Conservation (phyloP, 92 coral and sea anemone species). For the Actinernus sp. region DNA sequence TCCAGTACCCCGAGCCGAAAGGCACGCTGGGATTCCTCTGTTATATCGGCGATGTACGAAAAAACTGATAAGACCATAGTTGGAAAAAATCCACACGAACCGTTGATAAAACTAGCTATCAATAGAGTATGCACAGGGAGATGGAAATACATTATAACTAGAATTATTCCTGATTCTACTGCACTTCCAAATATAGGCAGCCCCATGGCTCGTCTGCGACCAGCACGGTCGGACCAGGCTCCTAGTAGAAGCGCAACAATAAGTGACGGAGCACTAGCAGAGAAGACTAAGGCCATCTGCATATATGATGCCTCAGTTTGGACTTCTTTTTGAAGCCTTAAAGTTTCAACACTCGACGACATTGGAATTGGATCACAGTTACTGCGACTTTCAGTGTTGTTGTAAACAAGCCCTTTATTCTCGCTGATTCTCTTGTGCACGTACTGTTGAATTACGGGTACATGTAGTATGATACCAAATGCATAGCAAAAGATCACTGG, state of each 20-base stretch:
- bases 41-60: slow-evolving; percentile 95
- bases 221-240: slow-evolving; percentile 99
- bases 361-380: slow-evolving; percentile 78
- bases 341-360: slow-evolving; percentile 36
- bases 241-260: slow-evolving; percentile 92
- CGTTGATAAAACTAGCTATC: slow-evolving; percentile 88
- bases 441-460: slow-evolving; percentile 96
- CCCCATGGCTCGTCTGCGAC: slow-evolving; percentile 91
- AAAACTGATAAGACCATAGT: slow-evolving; percentile 92
- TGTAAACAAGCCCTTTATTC: slow-evolving; percentile 83
- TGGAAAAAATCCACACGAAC: slow-evolving; percentile 94
- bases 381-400: slow-evolving; percentile 78
- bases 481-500: slow-evolving; percentile 98
- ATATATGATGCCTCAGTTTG: slow-evolving; percentile 93
- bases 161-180: slow-evolving; percentile 79
- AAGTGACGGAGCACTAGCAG: slow-evolving; percentile 95
- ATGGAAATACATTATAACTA: slow-evolving; percentile 73
- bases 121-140: slow-evolving; percentile 80
- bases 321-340: slow-evolving; percentile 76
- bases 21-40: slow-evolving; percentile 94
- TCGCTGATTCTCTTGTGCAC: slow-evolving; percentile 80
- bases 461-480: slow-evolving; percentile 92
- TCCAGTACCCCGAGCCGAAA: slow-evolving; percentile 94
- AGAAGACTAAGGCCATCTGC: slow-evolving; percentile 83
- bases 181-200: slow-evolving; percentile 97